Percentiles rank a stretch among this genome's conserved stretches.
phyloP scores from a whole-genome alignment of 2,797 vertebrate genomes.

The Squalus acanthias region DNA sequence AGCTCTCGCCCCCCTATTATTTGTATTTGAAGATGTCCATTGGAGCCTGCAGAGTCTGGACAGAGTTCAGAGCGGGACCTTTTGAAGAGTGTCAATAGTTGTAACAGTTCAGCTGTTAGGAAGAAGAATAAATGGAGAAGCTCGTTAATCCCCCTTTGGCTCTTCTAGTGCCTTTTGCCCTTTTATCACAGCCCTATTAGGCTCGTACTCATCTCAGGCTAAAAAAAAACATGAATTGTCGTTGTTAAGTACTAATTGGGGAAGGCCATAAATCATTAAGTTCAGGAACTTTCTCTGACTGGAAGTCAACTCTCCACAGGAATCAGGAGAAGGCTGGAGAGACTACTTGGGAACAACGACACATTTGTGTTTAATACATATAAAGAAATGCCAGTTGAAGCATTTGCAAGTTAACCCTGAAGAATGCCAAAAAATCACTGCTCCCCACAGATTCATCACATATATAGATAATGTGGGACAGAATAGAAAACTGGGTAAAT shows the following conservation, averaged over 20 bases:
- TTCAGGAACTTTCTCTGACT: constrained; percentile 71
- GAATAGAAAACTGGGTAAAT: constrained; percentile 5
- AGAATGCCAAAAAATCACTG: not conserved
- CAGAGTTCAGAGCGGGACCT: constrained; percentile 56
- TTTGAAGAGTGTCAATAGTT: constrained; percentile 73
- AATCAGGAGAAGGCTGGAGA: constrained; percentile 56
- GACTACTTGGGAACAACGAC: constrained; percentile 58
- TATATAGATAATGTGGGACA: not conserved
- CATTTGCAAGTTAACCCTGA: not conserved
- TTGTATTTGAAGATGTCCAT: constrained; percentile 64
- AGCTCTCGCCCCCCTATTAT: constrained; percentile 57
- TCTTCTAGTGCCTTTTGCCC: constrained; percentile 72
- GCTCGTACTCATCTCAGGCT: constrained; percentile 74
- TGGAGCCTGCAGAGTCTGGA: constrained; percentile 63
- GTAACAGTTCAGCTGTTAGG: constrained; percentile 78
- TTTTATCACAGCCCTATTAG: constrained; percentile 78
- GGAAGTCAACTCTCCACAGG: constrained; percentile 70
- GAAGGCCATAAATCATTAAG: constrained; percentile 66
- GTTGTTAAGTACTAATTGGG: constrained; percentile 74
- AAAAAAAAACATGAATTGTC: constrained; percentile 61
- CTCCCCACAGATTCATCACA: not conserved
- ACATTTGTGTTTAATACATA: constrained; percentile 41
- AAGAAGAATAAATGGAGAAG: constrained; percentile 74
- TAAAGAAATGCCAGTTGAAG: constrained; percentile 35
- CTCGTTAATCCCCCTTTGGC: constrained; percentile 73